Base-by-base conservation (phyloP, 2,113 vertebrate genomes). In the Sakesphorus luctuosus region DNA sequence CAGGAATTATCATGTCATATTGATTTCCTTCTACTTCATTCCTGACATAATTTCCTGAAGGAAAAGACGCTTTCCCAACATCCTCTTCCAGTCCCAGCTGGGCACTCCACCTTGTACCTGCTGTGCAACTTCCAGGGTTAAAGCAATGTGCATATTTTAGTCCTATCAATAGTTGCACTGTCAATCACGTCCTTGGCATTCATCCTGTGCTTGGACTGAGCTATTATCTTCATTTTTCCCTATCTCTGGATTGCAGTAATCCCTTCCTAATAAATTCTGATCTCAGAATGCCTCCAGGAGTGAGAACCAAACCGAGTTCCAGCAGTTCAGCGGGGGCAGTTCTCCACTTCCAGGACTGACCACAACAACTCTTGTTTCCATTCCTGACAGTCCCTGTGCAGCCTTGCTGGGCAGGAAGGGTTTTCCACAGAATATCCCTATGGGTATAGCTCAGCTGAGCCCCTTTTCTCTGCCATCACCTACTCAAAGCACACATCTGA, bases 31-130 rank as follows among this genome's bases (percentile, higher is more conserved):
- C 31, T 4, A 20, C 29, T 40, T 28, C 26, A 52, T 85, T 72
- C 68, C 75, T 93, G 84, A 71, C 20, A 62, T 53, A 46, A 92
- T 71, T 96, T 93, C 88, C 90, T 69, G n/a, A 66, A 40, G 46
- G 78, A 40, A 76, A 89, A 83, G 46, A 50, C 31, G 79, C 20
- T 28, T 93, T 90, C 62, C 55, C 58, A 62, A 21, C 21, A 63
- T 71, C 56, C 50, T 85, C 50, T 93, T 40, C 46, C 72, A 83
- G 3, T 10, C 36, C 33, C 84, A 93, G 55, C 63, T 71, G 78
- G 29, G 18, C 13, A 36, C 53, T 73, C 38, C 52, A 12, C 46
- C 24, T 76, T 19, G 7, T 7, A 21, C 13, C 61, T 23, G 26
- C 4, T 62, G 43, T 62, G 50, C 46, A 50, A 0, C 50, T 77